These are phyloP conservation scores for Pomatostomus ruficeps DNA, from an alignment of 2,113 vertebrate species.

Conservation along the genomic window DNA sequence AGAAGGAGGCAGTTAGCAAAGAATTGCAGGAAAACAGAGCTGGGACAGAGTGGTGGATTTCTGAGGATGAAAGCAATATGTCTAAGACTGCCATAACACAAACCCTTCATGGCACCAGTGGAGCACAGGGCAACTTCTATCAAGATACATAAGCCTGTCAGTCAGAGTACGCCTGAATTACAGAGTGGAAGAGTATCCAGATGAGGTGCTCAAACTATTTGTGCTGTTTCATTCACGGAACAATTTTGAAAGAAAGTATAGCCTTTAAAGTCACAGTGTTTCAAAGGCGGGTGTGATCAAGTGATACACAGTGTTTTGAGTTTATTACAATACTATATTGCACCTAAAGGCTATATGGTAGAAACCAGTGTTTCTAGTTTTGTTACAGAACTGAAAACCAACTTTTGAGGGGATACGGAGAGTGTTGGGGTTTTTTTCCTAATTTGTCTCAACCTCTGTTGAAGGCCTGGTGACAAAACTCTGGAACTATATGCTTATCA, in stretches of 20 bases:
- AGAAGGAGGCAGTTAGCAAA: neutral
- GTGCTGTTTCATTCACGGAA: neutral
- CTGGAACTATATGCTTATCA: neutral
- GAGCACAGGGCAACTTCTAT: neutral
- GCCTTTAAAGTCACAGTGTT: neutral
- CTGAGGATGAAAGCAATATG: neutral
- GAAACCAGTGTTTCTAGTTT: neutral
- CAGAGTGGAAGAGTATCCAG: neutral
- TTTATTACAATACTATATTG: neutral
- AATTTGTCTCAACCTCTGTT: neutral
- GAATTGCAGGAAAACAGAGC: neutral
- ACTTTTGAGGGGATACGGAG: rapidly evolving
- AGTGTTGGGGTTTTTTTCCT: neutral
- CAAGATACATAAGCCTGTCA: neutral
- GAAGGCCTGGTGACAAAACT: neutral
- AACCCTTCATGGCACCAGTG: neutral
- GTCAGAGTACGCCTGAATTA: neutral
- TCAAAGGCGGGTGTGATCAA: neutral
- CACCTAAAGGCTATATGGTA: neutral
- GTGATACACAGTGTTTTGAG: neutral
- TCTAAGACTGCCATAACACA: neutral
- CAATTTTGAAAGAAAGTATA: neutral
- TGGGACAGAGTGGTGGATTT: neutral
- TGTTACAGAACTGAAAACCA: neutral
- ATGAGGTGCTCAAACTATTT: neutral